Percentiles rank a stretch among this genome's conserved stretches.
Conservation (phyloP, 2,113 vertebrate genomes). For the Chaenocephalus aceratus region DNA sequence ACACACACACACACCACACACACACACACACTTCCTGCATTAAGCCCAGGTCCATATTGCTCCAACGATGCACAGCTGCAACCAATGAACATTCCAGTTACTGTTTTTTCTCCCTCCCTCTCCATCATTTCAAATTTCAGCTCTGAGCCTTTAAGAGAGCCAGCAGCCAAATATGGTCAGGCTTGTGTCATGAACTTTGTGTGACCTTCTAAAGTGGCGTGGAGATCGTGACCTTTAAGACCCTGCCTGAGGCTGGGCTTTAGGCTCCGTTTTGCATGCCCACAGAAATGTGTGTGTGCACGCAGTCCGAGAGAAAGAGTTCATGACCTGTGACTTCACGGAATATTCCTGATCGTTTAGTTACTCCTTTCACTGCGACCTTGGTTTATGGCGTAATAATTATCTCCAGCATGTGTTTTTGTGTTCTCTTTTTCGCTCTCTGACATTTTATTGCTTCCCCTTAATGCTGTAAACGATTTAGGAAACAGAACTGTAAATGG, state of each 20-base stretch:
- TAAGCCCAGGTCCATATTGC: conserved; percentile 75
- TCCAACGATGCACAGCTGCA: conserved; percentile 82
- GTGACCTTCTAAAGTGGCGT: conserved; percentile 71
- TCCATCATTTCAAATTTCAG: conserved; percentile 81
- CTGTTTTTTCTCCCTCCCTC: conserved; percentile 48
- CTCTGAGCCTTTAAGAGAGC: conserved; percentile 80
- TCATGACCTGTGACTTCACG: conserved; percentile 31
- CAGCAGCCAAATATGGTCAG: conserved; percentile 75
- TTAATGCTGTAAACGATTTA: conserved; percentile 26
- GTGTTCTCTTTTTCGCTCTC: conserved; percentile 8
- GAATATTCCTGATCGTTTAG: conserved; percentile 35
- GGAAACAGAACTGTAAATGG: conserved; percentile 21
- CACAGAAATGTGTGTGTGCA: conserved; percentile 15
- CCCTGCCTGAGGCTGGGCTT: conserved; percentile 68
- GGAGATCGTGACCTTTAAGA: conserved; percentile 78
- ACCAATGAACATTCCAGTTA: conserved; percentile 83
- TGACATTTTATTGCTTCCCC: conserved; percentile 33
- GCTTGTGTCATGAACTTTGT: conserved; percentile 76
- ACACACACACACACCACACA: too few relatives aligned
- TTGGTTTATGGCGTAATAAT: conserved; percentile 48
- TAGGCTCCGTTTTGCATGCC: conserved; percentile 51
- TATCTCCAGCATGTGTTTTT: conserved; percentile 38
- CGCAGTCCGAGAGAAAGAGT: conserved; percentile 3
- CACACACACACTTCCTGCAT: conserved; percentile 74
- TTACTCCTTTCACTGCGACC: conserved; percentile 32